Base-by-base conservation (phyloP, 1,140 invertebrate species). In the silkworm (Bombyx mori) region DNA sequence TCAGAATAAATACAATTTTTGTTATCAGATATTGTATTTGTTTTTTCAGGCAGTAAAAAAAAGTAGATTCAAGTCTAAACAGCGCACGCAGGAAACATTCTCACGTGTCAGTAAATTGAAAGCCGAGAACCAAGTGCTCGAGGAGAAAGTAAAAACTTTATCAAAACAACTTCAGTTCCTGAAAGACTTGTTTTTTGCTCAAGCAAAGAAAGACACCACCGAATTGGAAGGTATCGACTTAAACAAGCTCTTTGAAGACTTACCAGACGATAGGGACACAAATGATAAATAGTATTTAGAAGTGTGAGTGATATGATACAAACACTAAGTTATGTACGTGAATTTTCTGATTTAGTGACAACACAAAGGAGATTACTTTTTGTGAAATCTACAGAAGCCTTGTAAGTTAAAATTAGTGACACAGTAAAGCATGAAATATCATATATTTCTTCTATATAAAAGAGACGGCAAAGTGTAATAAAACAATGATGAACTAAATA, bases 101-200 rank as follows among this genome's bases (percentile, higher is more conserved):
- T 90, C 92, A 55, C 82, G 94, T 68, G 95, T 97, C 0, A 92
- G 91, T 67, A 90, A 93, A 69, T 76, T 98, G 8, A 91, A 92
- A 69, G 91, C 90, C 43, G 96, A 97, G 79, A 97, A 98, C 85
- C 93, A 95, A 80, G 89, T 92, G 60, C 82, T 98, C 18, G 92
- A 96, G 80, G 93, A 95, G 68, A 96, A 96, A 87, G 94, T 97
- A 5, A 94, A 96, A 76, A 92, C 93, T 63, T 87, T 97, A 7
- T 93, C 92, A 26, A 95, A 96, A 79, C 95, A 97, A 81, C 83
- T 98, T 3, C 92, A 92, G 50, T 95, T 97, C 70, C 86, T 97
- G 1, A 97, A 96, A 82, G 93, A 96, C 73, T 88, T 97, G n/a
- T 96, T 97, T 68, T 79, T 95, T 51, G 93, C 93, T 22, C 93